Base-by-base conservation (phyloP, 92 coral and sea anemone genomes). In the Desmophyllum pertusum region DNA sequence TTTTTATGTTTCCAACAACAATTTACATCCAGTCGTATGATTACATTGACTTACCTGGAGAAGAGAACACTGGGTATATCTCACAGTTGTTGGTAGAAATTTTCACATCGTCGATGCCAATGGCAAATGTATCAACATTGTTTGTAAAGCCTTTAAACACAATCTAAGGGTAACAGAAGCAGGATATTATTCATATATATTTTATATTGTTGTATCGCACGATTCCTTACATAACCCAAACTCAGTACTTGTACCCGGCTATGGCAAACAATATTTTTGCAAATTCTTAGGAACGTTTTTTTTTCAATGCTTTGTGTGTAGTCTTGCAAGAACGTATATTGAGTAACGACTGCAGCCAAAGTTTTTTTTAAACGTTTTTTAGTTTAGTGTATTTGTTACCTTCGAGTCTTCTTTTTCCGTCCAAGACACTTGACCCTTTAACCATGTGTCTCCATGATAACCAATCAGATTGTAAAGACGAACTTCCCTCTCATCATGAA, bases 401-500 rank as follows among this genome's bases (percentile, higher is more conserved):
- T 90, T 90, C 5, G 83, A 72, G 4, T 57, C 35, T 62, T 61
- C 48, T 23, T 43, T 45, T 18, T 83, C 84, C 37, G 14, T 66
- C 92, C 91, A 90, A 4, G 93, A 77, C 11, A 90, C 88, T 25
- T 77, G 85, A 45, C 88, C 96, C 29, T 78, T 52, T 30, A 48
- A 61, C 96, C 96, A 92, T 21, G 36, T 66, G 40, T 53, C 35
- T 14, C 96, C 96, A 72, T 92, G 96, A 62, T 83, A 90, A 53
- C 96, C 96, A 48, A 76, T 72, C 19, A 92, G 64, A 62, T 73
- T 84, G 88, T 89, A 92, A 10, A 92, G 36, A 55, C 81, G 50
- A 29, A 33, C 39, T 35, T 48, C 69, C 10, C 13, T 38, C 2
- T 78, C 57, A 67, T 64, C 74, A 3, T n/a, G 53, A 15, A 10